Base-by-base conservation (phyloP, 2,797 vertebrate genomes). In the Tokudaia muenninki region DNA sequence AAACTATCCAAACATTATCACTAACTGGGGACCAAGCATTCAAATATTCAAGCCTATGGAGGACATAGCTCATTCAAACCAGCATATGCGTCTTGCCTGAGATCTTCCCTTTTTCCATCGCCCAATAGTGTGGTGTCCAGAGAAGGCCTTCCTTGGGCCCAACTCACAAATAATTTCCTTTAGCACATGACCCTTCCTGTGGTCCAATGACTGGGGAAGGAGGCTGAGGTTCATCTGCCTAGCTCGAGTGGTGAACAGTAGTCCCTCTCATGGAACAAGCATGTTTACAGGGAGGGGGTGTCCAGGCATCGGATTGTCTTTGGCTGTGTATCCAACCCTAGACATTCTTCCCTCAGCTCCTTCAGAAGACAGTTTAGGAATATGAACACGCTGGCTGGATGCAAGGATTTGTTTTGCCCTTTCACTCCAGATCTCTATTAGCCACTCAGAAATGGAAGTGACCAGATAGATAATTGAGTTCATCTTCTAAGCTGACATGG, bases 231-330 rank as follows among this genome's bases (percentile, higher is more conserved):
- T 92, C 47, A 29, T 34, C 31, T 44, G 3, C 31, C 72, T 77
- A 75, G 70, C 57, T 44, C 24, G 6, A 12, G 14, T 7, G 19
- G 31, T 44, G 31, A 82, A 13, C 37, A n/a, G 50, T 1, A 41
- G 37, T 55, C 55, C n/a, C 14, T 83, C 59, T 37, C 79, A 75
- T 19, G 41, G 37, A 57, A 34, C 87, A 90, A 67, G 67, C 0
- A 2, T 1, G n/a, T 31, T 3, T 2, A 34, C 4, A 37, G 3
- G 29, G 29, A 88, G 6, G 34, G 29, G 37, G 31, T 37, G 34
- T 57, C 19, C 67, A 77, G 55, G 50, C 0, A 0, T 9, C 41
- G 2, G 31, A 12, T 55, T 11, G 50, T 52, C 11, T 6, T 10
- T 31, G 34, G 5, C 17, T 55, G 2, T 3, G 10, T 79, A 14